phyloP scores from a whole-genome alignment of 1,140 invertebrate species.

The Ericerus pela region DNA sequence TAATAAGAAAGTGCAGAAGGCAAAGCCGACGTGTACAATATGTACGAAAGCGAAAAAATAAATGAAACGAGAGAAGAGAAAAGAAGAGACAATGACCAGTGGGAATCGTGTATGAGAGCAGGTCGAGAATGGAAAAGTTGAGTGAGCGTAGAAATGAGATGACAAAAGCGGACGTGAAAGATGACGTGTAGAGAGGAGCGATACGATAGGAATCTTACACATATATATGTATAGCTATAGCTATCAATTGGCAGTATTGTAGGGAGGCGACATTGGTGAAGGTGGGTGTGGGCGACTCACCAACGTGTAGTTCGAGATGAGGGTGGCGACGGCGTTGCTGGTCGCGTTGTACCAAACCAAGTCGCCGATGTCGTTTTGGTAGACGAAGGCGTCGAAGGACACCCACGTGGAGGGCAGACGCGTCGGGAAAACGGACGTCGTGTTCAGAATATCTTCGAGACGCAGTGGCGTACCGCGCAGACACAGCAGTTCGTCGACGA shows the following conservation, averaged over 20 bases:
- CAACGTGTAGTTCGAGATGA: constrained; percentile 71
- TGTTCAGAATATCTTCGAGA: constrained; percentile 49
- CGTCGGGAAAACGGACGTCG: constrained; percentile 53
- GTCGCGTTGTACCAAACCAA: constrained; percentile 56
- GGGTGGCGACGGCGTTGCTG: constrained; percentile 53
- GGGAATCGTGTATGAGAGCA: no score
- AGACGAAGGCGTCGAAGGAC: constrained; percentile 59
- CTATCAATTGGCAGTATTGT: no score
- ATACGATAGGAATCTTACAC: neutral
- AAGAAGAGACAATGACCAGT: no score
- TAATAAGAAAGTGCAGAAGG: no score
- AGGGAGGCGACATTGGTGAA: no score
- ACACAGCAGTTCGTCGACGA: constrained; percentile 71
- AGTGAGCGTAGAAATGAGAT: no score
- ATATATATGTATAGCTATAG: neutral
- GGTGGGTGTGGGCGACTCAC: constrained; percentile 40
- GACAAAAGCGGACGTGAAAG: no score
- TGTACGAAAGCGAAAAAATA: no score
- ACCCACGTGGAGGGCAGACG: constrained; percentile 62
- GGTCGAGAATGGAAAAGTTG: no score
- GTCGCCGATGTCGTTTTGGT: constrained; percentile 66
- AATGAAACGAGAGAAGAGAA: no score
- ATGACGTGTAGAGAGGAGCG: neutral
- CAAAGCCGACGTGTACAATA: no score
- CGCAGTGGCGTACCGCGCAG: constrained; percentile 68